Evolutionary conservation across 2,113 vertebrate species (phyloP).

Genomic region (Phalacrocorax brasilianus): DNA sequence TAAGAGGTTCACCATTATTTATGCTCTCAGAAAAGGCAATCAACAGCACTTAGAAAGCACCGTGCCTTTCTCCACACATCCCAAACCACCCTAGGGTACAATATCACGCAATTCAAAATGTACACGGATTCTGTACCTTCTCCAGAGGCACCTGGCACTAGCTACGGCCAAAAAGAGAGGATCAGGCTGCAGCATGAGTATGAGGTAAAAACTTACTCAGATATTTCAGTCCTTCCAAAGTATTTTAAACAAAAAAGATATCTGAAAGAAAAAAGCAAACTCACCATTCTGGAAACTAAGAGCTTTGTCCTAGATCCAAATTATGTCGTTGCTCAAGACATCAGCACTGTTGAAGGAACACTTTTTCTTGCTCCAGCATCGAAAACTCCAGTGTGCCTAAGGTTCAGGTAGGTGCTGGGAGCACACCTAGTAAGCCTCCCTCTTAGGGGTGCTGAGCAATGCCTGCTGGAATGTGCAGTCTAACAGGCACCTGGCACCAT

Average conservation of each 20-base stretch:
- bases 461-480: constrained; percentile 68
- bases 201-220: neutral
- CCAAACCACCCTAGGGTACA: neutral
- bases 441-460: neutral
- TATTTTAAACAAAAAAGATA: neutral
- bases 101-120: neutral
- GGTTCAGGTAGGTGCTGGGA: neutral
- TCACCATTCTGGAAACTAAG: constrained; percentile 60
- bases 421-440: neutral
- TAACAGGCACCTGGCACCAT: neutral
- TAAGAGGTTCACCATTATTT: neutral
- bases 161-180: neutral
- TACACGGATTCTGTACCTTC: neutral
- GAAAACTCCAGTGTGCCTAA: neutral
- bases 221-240: neutral
- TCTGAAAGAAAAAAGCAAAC: neutral
- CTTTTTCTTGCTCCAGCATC: neutral
- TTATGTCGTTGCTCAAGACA: neutral
- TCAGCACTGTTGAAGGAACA: neutral
- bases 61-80: neutral
- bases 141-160: neutral
- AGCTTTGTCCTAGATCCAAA: constrained; percentile 18
- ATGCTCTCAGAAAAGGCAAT: neutral
- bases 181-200: neutral
- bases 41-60: neutral